Conservation (phyloP, 2,113 vertebrate genomes). For the Motacilla tschutschensis region DNA sequence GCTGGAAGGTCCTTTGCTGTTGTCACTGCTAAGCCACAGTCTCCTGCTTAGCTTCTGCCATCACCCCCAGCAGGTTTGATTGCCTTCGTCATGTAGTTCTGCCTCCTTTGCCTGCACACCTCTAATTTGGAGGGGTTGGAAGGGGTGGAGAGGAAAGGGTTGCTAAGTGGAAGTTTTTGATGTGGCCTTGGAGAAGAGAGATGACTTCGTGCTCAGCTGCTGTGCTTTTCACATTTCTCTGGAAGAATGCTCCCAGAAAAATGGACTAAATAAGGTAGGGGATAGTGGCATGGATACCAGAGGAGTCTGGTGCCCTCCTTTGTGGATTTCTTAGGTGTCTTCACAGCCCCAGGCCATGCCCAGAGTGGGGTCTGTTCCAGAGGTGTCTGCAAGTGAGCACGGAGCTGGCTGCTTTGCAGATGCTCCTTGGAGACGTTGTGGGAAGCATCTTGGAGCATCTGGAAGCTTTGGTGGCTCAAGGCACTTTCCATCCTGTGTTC, state of each 20-base stretch:
- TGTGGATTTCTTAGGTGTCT: not conserved
- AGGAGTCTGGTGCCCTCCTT: not conserved
- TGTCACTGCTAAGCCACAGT: not conserved
- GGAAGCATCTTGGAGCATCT: not conserved
- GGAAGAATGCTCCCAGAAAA: not conserved
- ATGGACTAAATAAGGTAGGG: not conserved
- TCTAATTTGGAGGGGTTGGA: not conserved
- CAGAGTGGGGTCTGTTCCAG: not conserved
- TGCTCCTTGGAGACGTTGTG: not conserved
- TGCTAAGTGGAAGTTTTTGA: not conserved
- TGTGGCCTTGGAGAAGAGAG: not conserved
- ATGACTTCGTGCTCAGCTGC: not conserved
- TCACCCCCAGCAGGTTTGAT: not conserved
- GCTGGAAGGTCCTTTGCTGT: not conserved
- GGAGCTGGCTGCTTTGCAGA: not conserved
- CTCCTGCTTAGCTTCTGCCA: not conserved
- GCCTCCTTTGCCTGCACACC: not conserved
- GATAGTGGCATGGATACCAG: not conserved
- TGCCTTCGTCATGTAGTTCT: not conserved
- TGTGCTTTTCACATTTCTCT: not conserved
- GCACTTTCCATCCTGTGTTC: rapidly evolving
- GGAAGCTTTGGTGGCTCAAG: not conserved
- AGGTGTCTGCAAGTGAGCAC: not conserved
- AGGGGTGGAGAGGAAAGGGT: not conserved
- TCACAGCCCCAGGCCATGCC: not conserved